Evolutionary conservation across 2,888 invertebrate species (phyloP), one percentile per base, ranked within the genome.

Genomic region (Acholoe squamosa): DNA sequence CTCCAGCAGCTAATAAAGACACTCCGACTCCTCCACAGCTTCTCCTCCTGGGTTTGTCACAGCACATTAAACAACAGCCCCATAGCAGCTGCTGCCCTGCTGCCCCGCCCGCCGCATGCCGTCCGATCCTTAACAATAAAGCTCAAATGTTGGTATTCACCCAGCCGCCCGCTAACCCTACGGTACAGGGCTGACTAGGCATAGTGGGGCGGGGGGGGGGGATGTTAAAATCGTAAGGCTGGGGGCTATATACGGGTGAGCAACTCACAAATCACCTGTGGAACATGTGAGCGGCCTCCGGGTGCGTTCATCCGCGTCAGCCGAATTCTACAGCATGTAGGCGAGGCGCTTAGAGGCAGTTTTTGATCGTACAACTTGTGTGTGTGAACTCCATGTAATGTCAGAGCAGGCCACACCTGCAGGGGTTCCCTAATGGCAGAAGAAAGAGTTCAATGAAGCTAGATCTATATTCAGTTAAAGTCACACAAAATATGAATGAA

Each of bases 1-100:
- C 71, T 71, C 71, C 71, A 71, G 71, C 12, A 28, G 71, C 71
- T 71, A 71, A 71, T 71, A 28, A 71, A 71, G 71, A 25, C 71
- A 71, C n/a, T 22, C 71, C 28, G 28, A 71, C 71, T 71, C 71
- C 71, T 71, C 71, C 71, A 28, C 28, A 7, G 14, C 14, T 19
- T n/a, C 61, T 25, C 71, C 25, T 25, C 71, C 19, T 28, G 71
- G 71, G 71, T 71, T 71, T 71, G 71, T 71, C 71, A 71, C 71
- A 71, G 71, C 71, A 71, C 71, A 71, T 71, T 71, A 71, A 71
- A 71, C 71, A n/a, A 16, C 71, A 61, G 71, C 25, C n/a, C 71
- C 71, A 10, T 43, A 43, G 43, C 71, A 14, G n/a, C 71, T 25
- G 28, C 71, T 14, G 71, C 71, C 31, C 14, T 25, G 1, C 25